phyloP scores from a whole-genome alignment of 2,113 vertebrate species.

The Mormyrus iriodes region DNA sequence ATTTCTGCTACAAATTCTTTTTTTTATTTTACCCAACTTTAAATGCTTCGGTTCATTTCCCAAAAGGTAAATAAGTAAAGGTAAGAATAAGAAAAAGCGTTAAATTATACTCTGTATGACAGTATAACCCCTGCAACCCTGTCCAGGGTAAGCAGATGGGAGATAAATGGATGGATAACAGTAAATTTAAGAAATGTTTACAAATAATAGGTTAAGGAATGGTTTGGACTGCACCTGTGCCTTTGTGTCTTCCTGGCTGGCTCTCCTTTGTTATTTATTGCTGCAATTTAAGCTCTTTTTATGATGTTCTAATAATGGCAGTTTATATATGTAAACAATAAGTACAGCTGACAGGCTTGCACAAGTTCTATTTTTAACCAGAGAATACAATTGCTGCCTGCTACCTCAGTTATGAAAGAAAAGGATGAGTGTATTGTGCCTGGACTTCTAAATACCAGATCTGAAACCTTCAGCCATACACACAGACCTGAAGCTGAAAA shows the following conservation, averaged over 20 bases:
- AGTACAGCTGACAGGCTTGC: not conserved
- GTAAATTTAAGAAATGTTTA: not conserved
- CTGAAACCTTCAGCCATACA: not conserved
- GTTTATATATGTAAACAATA: not conserved
- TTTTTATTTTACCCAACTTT: not conserved
- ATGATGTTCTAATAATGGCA: not conserved
- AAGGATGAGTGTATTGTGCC: not conserved
- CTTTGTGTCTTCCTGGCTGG: not conserved
- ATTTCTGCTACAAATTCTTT: not conserved
- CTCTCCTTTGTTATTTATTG: too few relatives aligned
- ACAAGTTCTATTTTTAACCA: not conserved
- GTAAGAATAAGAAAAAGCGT: not conserved
- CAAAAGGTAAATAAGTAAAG: not conserved
- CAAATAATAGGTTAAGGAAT: not conserved
- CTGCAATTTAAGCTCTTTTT: not conserved
- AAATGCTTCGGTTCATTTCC: not conserved
- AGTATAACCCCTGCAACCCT: not conserved
- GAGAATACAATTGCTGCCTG: not conserved
- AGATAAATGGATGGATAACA: not conserved
- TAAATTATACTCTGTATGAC: not conserved
- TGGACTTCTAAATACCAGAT: not conserved
- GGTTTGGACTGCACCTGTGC: not conserved
- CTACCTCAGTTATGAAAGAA: not conserved
- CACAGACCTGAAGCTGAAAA: not conserved
- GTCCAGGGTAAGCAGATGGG: not conserved